Conservation (phyloP, 2,113 vertebrate genomes). For the Poicephalus gulielmi region DNA sequence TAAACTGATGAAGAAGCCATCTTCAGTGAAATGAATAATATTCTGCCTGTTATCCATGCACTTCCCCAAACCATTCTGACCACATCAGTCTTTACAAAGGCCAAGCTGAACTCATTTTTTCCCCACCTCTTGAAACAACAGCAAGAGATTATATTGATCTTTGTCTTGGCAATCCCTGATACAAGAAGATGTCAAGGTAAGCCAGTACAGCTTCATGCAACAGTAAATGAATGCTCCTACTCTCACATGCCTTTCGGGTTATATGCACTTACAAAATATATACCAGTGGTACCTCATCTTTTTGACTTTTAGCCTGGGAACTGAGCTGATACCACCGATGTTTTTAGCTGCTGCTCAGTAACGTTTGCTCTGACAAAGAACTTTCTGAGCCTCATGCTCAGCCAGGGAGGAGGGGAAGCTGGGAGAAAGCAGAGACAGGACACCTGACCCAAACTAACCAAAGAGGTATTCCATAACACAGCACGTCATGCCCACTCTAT, state of each 20-base stretch:
- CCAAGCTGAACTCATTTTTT: not conserved
- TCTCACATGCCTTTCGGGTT: not conserved
- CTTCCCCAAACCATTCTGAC: not conserved
- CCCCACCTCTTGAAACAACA: not conserved
- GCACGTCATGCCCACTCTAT: too few species aligned
- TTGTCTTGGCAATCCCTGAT: not conserved
- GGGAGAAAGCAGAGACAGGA: too few species aligned
- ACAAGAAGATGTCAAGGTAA: not conserved
- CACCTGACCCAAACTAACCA: too few species aligned
- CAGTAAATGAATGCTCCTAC: not conserved
- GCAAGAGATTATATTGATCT: not conserved
- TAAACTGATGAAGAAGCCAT: not conserved
- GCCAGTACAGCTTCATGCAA: rapidly evolving
- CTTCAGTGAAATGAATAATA: not conserved
- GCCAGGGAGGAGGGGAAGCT: too few species aligned
- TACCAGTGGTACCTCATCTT: not conserved
- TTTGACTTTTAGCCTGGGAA: too few species aligned
- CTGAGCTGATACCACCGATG: too few species aligned
- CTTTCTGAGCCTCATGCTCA: too few species aligned
- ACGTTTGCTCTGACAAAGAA: too few species aligned
- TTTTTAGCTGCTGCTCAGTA: too few species aligned
- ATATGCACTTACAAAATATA: not conserved
- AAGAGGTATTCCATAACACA: too few species aligned
- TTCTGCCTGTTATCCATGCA: not conserved
- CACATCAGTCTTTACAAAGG: not conserved